These are phyloP conservation scores for Tetragnatha montana DNA, from an alignment of 2,888 invertebrate species.

Conservation along the genomic window DNA sequence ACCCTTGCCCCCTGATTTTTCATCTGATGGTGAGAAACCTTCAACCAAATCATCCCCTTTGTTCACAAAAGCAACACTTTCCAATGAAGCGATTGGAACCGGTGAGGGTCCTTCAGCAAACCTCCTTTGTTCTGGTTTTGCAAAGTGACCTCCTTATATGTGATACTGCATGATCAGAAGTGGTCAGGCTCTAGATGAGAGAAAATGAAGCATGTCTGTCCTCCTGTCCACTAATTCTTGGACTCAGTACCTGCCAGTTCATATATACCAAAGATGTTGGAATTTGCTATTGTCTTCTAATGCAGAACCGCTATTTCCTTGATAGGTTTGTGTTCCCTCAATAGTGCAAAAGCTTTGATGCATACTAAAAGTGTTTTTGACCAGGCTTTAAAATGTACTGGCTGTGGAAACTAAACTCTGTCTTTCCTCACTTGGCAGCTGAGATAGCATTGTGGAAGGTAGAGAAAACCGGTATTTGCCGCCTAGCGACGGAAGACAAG, in stretches of 20 bases:
- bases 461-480: too few relatives aligned
- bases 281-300: slow-evolving; percentile 56
- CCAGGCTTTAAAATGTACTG: not conserved
- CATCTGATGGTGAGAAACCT: too few relatives aligned
- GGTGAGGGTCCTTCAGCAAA: slow-evolving; percentile 66
- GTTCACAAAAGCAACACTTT: slow-evolving; percentile 22
- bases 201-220: slow-evolving; percentile 58
- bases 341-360: not conserved
- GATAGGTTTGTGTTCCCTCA: not conserved
- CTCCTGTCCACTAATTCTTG: slow-evolving; percentile 68
- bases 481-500: too few relatives aligned
- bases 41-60: not conserved
- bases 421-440: too few relatives aligned
- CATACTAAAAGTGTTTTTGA: too few relatives aligned
- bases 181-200: slow-evolving; percentile 67
- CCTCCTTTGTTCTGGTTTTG: slow-evolving; percentile 57
- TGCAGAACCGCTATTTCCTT: slow-evolving; percentile 56
- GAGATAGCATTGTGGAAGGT: too few relatives aligned
- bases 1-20: too few relatives aligned
- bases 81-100: slow-evolving; percentile 53
- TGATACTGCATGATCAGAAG: slow-evolving; percentile 68
- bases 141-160: slow-evolving; percentile 68
- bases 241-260: slow-evolving; percentile 70
- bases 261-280: slow-evolving; percentile 68
- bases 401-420: not conserved